phyloP scores from a whole-genome alignment of 2,113 vertebrate species.

The Oryzias curvinotus region DNA sequence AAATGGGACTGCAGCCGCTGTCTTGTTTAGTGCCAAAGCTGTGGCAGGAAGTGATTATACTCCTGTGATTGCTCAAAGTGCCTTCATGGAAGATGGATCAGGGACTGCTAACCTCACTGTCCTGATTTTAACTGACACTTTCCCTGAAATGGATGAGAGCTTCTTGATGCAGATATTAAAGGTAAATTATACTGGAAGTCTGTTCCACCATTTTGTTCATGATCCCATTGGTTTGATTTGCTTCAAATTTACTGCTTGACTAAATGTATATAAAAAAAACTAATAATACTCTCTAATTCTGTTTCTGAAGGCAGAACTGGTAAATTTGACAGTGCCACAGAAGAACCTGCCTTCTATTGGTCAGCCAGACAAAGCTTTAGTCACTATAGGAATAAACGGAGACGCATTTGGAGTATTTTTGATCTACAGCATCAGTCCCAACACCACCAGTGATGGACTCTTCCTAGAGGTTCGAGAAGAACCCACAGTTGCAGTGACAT shows the following conservation, averaged over 20 bases:
- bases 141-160: constrained; percentile 91
- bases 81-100: constrained; percentile 83
- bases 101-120: constrained; percentile 88
- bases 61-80: constrained; percentile 75
- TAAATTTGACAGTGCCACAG: constrained; percentile 80
- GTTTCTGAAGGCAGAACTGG: constrained; percentile 75
- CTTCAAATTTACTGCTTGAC: neutral
- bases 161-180: constrained; percentile 87
- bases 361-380: constrained; percentile 82
- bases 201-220: neutral
- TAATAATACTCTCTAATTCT: neutral
- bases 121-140: constrained; percentile 84
- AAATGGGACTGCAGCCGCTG: constrained; percentile 79
- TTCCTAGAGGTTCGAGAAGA: constrained; percentile 86
- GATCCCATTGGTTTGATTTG: neutral
- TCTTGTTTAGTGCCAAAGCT: constrained; percentile 85
- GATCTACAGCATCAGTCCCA: constrained; percentile 85
- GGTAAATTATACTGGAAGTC: constrained; percentile 34
- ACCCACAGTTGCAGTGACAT: constrained; percentile 77
- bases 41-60: constrained; percentile 87
- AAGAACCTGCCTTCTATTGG: constrained; percentile 85
- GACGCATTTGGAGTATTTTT: constrained; percentile 95
- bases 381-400: constrained; percentile 91
- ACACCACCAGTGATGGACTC: constrained; percentile 77
- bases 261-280: neutral